Evolutionary conservation across 2,888 invertebrate genomes (phyloP).

Genomic region (Deroplatys truncata): DNA sequence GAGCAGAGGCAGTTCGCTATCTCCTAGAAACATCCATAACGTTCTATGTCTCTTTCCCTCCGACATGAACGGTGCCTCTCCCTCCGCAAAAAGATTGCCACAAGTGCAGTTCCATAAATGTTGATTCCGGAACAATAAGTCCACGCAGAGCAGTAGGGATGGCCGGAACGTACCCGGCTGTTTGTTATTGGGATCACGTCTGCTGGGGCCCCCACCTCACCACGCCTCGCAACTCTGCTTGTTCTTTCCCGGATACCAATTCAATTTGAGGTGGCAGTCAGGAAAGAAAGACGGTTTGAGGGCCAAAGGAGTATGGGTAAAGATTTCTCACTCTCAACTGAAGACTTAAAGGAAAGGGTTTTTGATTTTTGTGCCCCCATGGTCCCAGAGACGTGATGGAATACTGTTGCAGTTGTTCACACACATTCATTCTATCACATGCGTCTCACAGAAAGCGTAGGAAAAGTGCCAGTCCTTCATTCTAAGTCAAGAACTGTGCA

Average conservation of each 20-base stretch:
- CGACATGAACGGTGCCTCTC: background rate
- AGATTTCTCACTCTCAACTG: background rate
- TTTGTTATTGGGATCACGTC: conserved; percentile 16
- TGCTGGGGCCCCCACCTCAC: background rate
- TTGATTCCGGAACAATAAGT: conserved; percentile 19
- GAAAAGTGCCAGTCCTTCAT: too few species aligned
- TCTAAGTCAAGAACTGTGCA: too few species aligned
- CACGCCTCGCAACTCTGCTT: background rate
- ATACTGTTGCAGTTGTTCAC: background rate
- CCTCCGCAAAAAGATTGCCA: background rate
- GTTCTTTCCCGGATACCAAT: conserved; percentile 13
- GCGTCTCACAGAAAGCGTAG: too few species aligned
- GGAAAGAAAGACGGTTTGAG: background rate
- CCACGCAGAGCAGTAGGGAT: background rate
- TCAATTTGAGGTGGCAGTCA: conserved; percentile 17
- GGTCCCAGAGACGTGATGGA: background rate
- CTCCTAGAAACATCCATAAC: conserved; percentile 1
- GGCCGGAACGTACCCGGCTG: background rate
- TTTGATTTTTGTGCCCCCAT: background rate
- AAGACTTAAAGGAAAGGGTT: background rate
- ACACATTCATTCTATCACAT: background rate
- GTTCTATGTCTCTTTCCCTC: background rate
- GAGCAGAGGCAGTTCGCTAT: background rate
- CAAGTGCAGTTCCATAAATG: conserved; percentile 16
- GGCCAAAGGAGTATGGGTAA: background rate